Evolutionary conservation across 1,140 invertebrate genomes (phyloP), one percentile per base, ranked within the genome.

Genomic region (Aphidius ervi): DNA sequence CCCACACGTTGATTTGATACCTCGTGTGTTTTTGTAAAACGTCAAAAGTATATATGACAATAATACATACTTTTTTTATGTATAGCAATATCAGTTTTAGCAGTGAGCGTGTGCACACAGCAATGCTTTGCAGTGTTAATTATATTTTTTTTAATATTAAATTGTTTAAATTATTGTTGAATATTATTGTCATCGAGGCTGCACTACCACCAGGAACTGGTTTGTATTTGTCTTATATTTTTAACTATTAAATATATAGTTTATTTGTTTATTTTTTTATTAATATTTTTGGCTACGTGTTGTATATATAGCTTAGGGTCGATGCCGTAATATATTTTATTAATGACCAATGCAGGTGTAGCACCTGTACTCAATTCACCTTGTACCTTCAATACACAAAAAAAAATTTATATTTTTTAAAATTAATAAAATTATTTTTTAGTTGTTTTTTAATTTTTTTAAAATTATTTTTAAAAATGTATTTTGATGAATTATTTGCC

Each of bases 201-300:
- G 71, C 71, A 23, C 66, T 76, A 53, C 74, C 74, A 41, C 74
- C 74, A 37, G 73, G 74, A 50, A 71, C 74, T 64, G 74, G 74
- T 76, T 56, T 65, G 68, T 71, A 48, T 50, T n/a, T 52, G 46
- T 59, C 58, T 5, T 50, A 41, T 56, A 40, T 10, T 42, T 6
- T 8, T 1, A 2, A 58, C 3, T 50, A 4, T 42, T 45, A 6
- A 16, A 58, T 42, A 20, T 8, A 50, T 39, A 37, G 40, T 54
- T 54, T 20, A 9, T 42, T 42, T 7, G 5, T 47, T 10, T 20
- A 52, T 39, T 47, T 40, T 42, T 54, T 41, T 40, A 40, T 48
- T 47, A n/a, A 46, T 20, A 57, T 31, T n/a, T 39, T 6, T 50
- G 10, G 47, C 59, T 61, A 59, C 64, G 64, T 63, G 61, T 46